Base-by-base conservation (phyloP, 2,888 invertebrate genomes). In the Sinopyrophorus schimmeli region DNA sequence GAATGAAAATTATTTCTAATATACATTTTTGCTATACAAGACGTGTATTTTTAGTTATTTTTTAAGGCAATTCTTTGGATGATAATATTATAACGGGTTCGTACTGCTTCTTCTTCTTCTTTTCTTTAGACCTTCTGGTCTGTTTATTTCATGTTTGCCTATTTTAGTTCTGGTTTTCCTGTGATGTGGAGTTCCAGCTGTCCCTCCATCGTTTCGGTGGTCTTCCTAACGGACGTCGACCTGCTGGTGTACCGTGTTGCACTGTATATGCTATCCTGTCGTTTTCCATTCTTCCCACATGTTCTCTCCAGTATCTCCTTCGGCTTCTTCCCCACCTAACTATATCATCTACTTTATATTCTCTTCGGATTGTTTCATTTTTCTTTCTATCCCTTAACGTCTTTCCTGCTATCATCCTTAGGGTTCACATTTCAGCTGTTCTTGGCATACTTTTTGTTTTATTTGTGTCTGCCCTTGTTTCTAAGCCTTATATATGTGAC, bases 231-330 rank as follows among this genome's bases (percentile, higher is more conserved):
- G 27, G 27, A 10, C 27, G 9, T 9, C 10, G 9, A 9, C 27
- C 11, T 6, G 27, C 27, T 10, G 27, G 27, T 27, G 10, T 6
- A 10, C 27, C 11, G 9, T 27, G 27, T 27, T 27, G 9, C 9
- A 6, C 10, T 27, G 11, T 9, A 6, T 27, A 27, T 27, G 27
- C 27, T 10, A 27, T 27, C 27, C 27, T 27, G 11, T 27, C 27
- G 9, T 11, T 27, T 27, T 27, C 27, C 27, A 27, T 27, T 27
- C 27, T 27, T 27, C 12, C 27, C 27, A 27, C 27, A 12, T 10
- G 11, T 27, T 27, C 27, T 10, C 11, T 27, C 11, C 27, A 27
- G 9, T 27, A 6, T 9, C 11, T 9, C 12, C 6, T 27, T 27
- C 27, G 10, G n/a, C 24, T 24, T 24, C 24, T 24, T 24, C 24